Evolutionary conservation across 2,888 invertebrate genomes (phyloP).

Genomic region (Dione vanillae): DNA sequence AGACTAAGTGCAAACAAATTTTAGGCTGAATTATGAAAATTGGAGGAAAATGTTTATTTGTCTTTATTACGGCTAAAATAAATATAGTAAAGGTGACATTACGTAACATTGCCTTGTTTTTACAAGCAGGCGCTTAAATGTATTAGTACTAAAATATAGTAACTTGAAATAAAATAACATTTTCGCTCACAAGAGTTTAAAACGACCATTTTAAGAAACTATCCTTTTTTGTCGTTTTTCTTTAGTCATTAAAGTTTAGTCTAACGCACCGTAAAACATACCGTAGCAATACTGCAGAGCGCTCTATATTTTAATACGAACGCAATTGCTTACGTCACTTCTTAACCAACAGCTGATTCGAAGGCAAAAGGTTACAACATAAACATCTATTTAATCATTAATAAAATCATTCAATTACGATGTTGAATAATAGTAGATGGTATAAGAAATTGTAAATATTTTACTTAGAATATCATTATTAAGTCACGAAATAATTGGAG

Average conservation of each 20-base stretch:
- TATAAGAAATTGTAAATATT: too few species aligned
- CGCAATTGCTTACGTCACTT: conserved; percentile 32
- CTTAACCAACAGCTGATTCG: conserved; percentile 15
- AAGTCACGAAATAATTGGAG: not conserved
- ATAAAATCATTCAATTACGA: too few species aligned
- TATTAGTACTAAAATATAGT: not conserved
- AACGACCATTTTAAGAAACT: not conserved
- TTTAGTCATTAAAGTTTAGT: conserved; percentile 6
- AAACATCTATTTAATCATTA: not conserved
- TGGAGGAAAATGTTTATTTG: not conserved
- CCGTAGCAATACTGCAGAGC: conserved; percentile 15
- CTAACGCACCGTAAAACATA: too few species aligned
- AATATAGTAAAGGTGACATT: conserved; percentile 10
- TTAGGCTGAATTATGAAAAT: not conserved
- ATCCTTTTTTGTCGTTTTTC: not conserved
- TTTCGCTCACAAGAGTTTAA: not conserved
- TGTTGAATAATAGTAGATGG: not conserved
- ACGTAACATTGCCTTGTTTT: conserved; percentile 16
- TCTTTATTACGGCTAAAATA: not conserved
- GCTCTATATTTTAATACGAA: conserved; percentile 29
- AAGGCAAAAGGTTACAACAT: conserved; percentile 5
- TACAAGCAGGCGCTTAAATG: conserved; percentile 15
- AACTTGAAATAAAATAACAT: not conserved
- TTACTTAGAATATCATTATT: not conserved
- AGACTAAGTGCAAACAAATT: conserved; percentile 23